phyloP scores from a whole-genome alignment of 1,140 invertebrate genomes.

The Sitophilus oryzae region DNA sequence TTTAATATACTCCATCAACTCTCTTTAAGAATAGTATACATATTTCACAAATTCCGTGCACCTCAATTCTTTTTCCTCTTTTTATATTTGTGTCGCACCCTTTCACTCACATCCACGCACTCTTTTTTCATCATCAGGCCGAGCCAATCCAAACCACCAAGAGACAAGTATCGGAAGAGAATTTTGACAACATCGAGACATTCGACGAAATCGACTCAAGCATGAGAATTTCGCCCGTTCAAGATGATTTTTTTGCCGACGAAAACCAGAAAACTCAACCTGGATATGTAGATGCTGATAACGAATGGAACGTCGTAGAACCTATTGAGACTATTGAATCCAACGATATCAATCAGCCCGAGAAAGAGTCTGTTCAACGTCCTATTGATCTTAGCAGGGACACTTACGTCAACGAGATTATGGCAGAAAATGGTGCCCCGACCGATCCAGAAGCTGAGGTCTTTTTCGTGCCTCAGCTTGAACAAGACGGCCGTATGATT shows the following conservation, averaged over 20 bases:
- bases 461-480: conserved; percentile 12
- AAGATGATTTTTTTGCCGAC: not conserved
- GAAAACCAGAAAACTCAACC: not conserved
- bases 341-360: conserved; percentile 14
- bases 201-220: conserved; percentile 26
- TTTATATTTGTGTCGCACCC: conserved; percentile 24
- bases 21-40: too few species aligned
- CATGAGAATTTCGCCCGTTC: not conserved
- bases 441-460: conserved; percentile 32
- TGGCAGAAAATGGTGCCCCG: conserved; percentile 24
- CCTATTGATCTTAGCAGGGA: conserved; percentile 27
- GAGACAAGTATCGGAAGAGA: conserved; percentile 4
- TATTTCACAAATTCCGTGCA: too few species aligned
- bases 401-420: conserved; percentile 31
- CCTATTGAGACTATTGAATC: conserved; percentile 25
- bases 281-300: not conserved
- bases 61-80: conserved; percentile 8
- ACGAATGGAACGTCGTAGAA: conserved; percentile 22
- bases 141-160: not conserved
- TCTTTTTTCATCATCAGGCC: conserved; percentile 23
- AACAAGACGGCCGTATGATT: not conserved
- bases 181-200: conserved; percentile 27
- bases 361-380: conserved; percentile 4
- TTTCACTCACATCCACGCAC: conserved; percentile 29
- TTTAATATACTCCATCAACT: not conserved